Evolutionary conservation across 2,888 invertebrate genomes (phyloP).

Genomic region (Caenorhabditis plicata): DNA sequence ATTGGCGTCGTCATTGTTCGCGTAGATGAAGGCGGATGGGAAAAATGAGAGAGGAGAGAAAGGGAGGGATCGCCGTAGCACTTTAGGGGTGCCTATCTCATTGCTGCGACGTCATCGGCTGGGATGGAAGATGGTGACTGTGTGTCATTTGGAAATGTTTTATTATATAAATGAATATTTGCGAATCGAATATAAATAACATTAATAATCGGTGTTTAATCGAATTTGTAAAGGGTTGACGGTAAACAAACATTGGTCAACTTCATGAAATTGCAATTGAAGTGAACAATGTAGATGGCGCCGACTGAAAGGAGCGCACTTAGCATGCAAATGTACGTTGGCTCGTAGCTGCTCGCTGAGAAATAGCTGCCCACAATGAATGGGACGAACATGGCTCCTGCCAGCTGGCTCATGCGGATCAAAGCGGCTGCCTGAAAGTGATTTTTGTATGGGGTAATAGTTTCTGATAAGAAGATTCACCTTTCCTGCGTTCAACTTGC

Average conservation of each 20-base stretch:
- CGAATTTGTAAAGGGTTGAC: slow-evolving; percentile 16
- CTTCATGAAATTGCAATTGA: slow-evolving; percentile 48
- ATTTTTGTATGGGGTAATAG: too few species aligned
- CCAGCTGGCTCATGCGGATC: slow-evolving; percentile 48
- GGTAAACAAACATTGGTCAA: slow-evolving; percentile 38
- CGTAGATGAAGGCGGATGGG: background rate
- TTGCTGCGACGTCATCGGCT: slow-evolving; percentile 11
- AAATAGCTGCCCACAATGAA: slow-evolving; percentile 44
- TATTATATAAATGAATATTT: slow-evolving; percentile 1
- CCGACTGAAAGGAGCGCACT: slow-evolving; percentile 39
- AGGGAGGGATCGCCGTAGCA: slow-evolving; percentile 19
- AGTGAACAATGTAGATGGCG: slow-evolving; percentile 37
- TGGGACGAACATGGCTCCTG: slow-evolving; percentile 48
- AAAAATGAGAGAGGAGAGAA: slow-evolving; percentile 4
- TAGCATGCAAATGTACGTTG: slow-evolving; percentile 41
- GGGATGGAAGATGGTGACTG: slow-evolving; percentile 10
- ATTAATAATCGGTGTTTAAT: slow-evolving; percentile 4
- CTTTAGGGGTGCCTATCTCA: slow-evolving; percentile 14
- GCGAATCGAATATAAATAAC: background rate
- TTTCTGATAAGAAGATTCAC: too few species aligned
- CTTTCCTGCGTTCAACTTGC: slow-evolving; percentile 50
- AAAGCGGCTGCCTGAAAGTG: too few species aligned
- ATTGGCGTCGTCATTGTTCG: too few species aligned
- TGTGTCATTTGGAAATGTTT: too few species aligned
- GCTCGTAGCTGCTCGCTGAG: slow-evolving; percentile 31